A percentile compares a stretch with the other conserved stretches of the same genome.
Evolutionary conservation across 2,113 vertebrate genomes (phyloP).

Genomic region (Paedocypris sp.): DNA sequence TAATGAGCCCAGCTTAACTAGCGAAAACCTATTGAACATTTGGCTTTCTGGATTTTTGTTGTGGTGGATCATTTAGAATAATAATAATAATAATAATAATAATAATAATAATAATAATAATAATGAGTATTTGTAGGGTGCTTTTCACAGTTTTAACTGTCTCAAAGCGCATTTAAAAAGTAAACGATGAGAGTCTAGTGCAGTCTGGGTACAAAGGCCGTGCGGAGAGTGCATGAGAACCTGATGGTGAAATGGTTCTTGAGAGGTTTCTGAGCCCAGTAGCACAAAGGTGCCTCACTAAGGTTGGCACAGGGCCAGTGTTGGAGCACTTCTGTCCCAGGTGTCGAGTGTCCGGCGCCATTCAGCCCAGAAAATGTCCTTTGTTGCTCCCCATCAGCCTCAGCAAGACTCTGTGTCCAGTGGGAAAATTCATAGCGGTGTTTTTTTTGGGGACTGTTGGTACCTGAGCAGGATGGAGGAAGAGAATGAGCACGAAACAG

Average conservation of each 20-base stretch:
- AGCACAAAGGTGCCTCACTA: conserved; percentile 35
- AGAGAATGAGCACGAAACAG: conserved; percentile 18
- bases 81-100: too few relatives aligned
- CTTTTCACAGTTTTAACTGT: conserved; percentile 27
- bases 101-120: too few relatives aligned
- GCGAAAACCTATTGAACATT: too few relatives aligned
- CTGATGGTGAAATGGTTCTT: conserved; percentile 28
- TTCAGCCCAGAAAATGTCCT: conserved; percentile 56
- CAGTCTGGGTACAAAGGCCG: conserved; percentile 24
- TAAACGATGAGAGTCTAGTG: conserved; percentile 23
- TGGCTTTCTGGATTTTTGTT: too few relatives aligned
- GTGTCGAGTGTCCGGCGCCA: conserved; percentile 52
- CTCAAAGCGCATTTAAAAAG: conserved; percentile 17
- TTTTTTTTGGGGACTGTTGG: conserved; percentile 24
- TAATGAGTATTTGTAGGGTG: too few relatives aligned
- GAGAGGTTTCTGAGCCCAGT: conserved; percentile 27
- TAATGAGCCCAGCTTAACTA: too few relatives aligned
- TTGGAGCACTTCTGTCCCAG: conserved; percentile 50
- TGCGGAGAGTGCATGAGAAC: conserved; percentile 31
- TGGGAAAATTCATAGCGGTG: conserved; percentile 1
- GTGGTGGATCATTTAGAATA: too few relatives aligned
- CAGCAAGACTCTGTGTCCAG: conserved; percentile 19
- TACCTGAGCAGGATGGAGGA: conserved; percentile 16
- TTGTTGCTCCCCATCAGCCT: conserved; percentile 31
- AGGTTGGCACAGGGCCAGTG: conserved; percentile 24